These are phyloP conservation scores for Caranx melampygus DNA, from an alignment of 2,113 vertebrate species.

Conservation along the genomic window DNA sequence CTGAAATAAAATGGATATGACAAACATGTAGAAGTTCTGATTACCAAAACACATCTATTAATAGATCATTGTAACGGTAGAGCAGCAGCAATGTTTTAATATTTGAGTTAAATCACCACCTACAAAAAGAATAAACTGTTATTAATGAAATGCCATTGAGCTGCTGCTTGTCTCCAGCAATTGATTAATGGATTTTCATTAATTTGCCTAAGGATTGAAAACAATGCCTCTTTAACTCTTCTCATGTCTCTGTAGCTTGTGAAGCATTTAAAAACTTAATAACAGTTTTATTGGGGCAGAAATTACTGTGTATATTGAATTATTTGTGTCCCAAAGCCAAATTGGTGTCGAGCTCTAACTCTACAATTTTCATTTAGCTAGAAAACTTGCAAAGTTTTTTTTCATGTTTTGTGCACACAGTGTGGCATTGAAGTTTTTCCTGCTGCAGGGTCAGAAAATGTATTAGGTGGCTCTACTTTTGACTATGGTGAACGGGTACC, in stretches of 20 bases:
- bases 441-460: slow-evolving; percentile 6
- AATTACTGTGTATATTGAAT: slow-evolving; percentile 18
- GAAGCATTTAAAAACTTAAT: slow-evolving; percentile 9
- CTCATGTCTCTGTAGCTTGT: slow-evolving; percentile 4
- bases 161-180: slow-evolving; percentile 9
- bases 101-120: slow-evolving; percentile 19
- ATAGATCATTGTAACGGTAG: slow-evolving; percentile 30
- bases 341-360: background rate
- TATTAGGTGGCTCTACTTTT: background rate
- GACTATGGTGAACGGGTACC: background rate
- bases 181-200: slow-evolving; percentile 33
- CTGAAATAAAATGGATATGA: slow-evolving; percentile 30
- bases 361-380: background rate
- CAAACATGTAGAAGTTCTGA: slow-evolving; percentile 47
- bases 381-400: slow-evolving; percentile 1
- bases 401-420: background rate
- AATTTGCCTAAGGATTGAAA: slow-evolving; percentile 33
- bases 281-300: background rate
- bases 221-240: background rate
- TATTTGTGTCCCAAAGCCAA: background rate
- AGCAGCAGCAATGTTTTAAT: slow-evolving; percentile 37
- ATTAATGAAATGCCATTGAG: slow-evolving; percentile 24
- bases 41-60: slow-evolving; percentile 20
- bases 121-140: slow-evolving; percentile 5
- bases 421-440: background rate